A percentile compares a stretch with the other conserved stretches of the same genome.
These are phyloP conservation scores for Cotesia congregata DNA, from an alignment of 2,888 invertebrate genomes.

Conservation along the genomic window DNA sequence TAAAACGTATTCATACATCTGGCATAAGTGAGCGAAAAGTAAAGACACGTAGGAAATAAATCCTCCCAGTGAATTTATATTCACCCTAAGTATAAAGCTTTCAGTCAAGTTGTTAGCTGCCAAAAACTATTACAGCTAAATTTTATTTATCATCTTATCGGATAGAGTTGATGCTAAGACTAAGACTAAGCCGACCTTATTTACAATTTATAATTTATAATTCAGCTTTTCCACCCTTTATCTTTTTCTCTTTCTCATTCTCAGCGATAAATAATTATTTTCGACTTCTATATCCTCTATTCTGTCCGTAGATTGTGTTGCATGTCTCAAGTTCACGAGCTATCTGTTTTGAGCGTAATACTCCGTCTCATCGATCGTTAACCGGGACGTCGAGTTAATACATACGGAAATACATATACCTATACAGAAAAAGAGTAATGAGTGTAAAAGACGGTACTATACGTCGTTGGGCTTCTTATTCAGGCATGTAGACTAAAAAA, in stretches of 20 bases:
- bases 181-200: neutral
- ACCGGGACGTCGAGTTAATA: neutral
- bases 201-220: neutral
- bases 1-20: neutral
- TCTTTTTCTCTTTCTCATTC: neutral
- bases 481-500: conserved; percentile 13
- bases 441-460: conserved; percentile 11
- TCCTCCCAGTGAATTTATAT: neutral
- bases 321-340: neutral
- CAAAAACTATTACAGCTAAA: neutral
- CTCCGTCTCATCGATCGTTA: conserved; percentile 14
- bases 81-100: neutral
- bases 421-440: conserved; percentile 12
- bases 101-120: conserved; percentile 1
- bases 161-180: neutral
- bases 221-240: neutral
- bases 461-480: conserved; percentile 9
- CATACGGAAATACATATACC: neutral
- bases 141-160: neutral
- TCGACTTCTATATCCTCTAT: neutral
- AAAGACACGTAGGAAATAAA: neutral
- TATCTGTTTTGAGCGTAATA: neutral
- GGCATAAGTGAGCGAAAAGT: neutral
- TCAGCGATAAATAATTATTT: neutral
- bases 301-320: neutral